phyloP scores from a whole-genome alignment of 1,140 invertebrate species.

The Euglossa dilemma region DNA sequence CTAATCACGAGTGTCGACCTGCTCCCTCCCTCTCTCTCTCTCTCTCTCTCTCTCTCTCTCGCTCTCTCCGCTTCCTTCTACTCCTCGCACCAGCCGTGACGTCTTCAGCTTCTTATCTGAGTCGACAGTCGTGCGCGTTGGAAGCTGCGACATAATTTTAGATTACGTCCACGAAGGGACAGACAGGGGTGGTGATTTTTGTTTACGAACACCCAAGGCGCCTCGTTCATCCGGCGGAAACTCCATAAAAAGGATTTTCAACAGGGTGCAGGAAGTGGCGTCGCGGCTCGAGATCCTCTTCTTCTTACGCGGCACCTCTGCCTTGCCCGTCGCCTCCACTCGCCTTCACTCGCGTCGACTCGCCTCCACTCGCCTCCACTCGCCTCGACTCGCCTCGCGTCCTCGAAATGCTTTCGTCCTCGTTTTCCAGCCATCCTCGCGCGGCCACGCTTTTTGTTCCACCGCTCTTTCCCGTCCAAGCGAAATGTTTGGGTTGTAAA shows the following conservation, averaged over 20 bases:
- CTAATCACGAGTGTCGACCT: slow-evolving; percentile 41
- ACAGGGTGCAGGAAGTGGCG: slow-evolving; percentile 40
- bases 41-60: background rate
- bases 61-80: no score
- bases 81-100: background rate
- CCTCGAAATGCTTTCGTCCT: slow-evolving; percentile 6
- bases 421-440: background rate
- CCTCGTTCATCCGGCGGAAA: slow-evolving; percentile 41
- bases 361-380: background rate
- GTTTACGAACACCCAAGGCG: slow-evolving; percentile 49
- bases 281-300: background rate
- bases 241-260: slow-evolving; percentile 59
- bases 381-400: background rate
- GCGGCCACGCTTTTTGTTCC: slow-evolving; percentile 7
- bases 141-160: slow-evolving; percentile 46
- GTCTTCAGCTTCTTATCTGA: slow-evolving; percentile 9
- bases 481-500: slow-evolving; percentile 61
- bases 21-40: background rate
- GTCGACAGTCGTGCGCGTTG: background rate
- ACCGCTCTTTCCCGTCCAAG: slow-evolving; percentile 1
- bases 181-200: slow-evolving; percentile 34
- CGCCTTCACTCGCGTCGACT: background rate
- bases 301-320: background rate
- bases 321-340: background rate
- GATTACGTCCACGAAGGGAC: slow-evolving; percentile 13